Percentiles rank a stretch among this genome's conserved stretches.
phyloP scores from a whole-genome alignment of 2,113 vertebrate species.

The Cyprinodon tularosa region DNA sequence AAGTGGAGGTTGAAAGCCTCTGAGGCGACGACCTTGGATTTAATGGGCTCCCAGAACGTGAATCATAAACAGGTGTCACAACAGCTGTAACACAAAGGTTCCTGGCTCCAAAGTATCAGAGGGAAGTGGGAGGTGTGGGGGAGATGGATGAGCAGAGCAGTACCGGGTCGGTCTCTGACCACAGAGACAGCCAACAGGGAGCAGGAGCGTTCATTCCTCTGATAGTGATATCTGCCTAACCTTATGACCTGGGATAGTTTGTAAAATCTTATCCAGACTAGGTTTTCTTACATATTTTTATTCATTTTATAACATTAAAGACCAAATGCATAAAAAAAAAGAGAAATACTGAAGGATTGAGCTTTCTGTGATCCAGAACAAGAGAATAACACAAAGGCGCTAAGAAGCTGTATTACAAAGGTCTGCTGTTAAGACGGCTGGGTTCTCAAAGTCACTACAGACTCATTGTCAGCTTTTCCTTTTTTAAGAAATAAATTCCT shows the following conservation, averaged over 20 bases:
- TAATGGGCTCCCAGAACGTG: conserved; percentile 14
- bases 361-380: neutral
- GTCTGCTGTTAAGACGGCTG: too few relatives aligned
- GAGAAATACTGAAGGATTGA: neutral
- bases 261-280: neutral
- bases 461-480: neutral
- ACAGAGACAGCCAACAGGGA: conserved; percentile 33
- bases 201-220: conserved; percentile 30
- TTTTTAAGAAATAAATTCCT: neutral
- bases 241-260: neutral
- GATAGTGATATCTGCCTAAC: too few relatives aligned
- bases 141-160: conserved; percentile 12
- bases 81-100: conserved; percentile 49
- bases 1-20: conserved; percentile 44
- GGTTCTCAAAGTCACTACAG: neutral
- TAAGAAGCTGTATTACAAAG: neutral
- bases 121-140: neutral
- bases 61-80: conserved; percentile 55
- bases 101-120: conserved; percentile 13
- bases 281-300: neutral
- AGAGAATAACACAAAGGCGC: neutral
- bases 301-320: too few relatives aligned
- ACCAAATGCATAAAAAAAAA: neutral
- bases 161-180: conserved; percentile 40
- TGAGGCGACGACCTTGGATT: conserved; percentile 52